Evolutionary conservation across 2,113 vertebrate species (phyloP), one percentile per base, ranked within the genome.

Genomic region (Crotalus tigris): DNA sequence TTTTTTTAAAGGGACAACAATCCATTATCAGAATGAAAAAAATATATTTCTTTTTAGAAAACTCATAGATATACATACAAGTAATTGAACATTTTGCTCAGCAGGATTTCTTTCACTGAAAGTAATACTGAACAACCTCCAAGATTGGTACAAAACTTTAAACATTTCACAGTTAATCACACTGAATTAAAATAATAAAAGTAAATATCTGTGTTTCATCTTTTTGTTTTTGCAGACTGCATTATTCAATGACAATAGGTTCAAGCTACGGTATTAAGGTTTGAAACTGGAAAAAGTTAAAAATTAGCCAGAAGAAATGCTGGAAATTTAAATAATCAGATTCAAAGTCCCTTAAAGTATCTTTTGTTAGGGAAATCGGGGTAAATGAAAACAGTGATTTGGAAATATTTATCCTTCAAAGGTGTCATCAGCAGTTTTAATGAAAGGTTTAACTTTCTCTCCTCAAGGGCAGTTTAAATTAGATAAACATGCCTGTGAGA

Each of bases 91-190:
- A 94, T 92, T 92, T 97, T 0, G 33, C 88, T 97, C 90, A 96
- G 94, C 92, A 95, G 51, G 95, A 96, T 96, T 64, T 96, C 98
- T 98, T 99, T 98, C 98, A 98, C 19, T 96, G 98, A 99, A 98
- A 99, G 98, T 98, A 98, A 97, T 96, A 91, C 90, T 94, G 90
- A 97, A 97, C 95, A 97, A 96, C 96, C 96, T 97, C 94, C 96
- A 97, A 97, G 96, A 94, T 96, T 95, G 95, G 95, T 96, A 97
- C 54, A 92, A 94, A 94, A 90, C 53, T 94, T 92, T 69, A 92
- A 95, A 96, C 93, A 33, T 85, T 90, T 88, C 8, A 44, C 46
- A 57, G 92, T 91, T 95, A 94, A 92, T 44, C 9, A 53, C 46
- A 46, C 94, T 92, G 95, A 94, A 92, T 46, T 7, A 39, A 93